Base-by-base conservation (phyloP, 1,140 invertebrate genomes). In the Euura saliciscinereae region DNA sequence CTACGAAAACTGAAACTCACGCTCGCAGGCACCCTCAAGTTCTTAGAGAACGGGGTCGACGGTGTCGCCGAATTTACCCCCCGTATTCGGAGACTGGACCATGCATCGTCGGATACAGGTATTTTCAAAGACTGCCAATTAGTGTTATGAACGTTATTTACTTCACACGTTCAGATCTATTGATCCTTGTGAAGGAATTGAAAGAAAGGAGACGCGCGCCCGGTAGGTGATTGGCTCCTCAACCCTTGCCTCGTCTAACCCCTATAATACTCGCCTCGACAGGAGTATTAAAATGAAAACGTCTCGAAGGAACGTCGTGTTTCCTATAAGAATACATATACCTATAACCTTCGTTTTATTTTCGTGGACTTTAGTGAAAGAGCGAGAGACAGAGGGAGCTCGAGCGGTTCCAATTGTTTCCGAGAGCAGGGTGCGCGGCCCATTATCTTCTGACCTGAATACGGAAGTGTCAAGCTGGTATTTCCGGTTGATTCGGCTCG, bases 401-500 rank as follows among this genome's bases (percentile, higher is more conserved):
- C 71, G 76, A 74, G 76, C 76, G 74, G 74, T 71, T 73, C 77
- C 78, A 71, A 75, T 75, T 59, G 59, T n/a, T 68, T 67, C 28
- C 43, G 65, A 74, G 71, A 74, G 76, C 78, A 78, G 75, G 76
- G 75, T 77, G 73, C 75, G 77, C 77, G 76, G 75, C 51, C 73
- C 73, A 77, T 76, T 77, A 78, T 79, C 79, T 78, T 76, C 71
- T 69, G 69, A 73, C 74, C 75, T 78, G 82, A 84, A 84, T 84
- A 82, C 81, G 84, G 86, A 86, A 81, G 84, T 81, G 43, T 64
- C 84, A 86, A 86, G 86, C 86, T 86, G 85, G 86, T 87, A 87
- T 87, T 87, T 87, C 86, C 86, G 86, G 86, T 88, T 87, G 86
- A 88, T 86, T 87, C 86, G 83, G 82, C 83, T 80, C 84, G 77